These are phyloP conservation scores for Oreochromis tanganicae DNA, from an alignment of 2,113 vertebrate species.

Conservation along the genomic window DNA sequence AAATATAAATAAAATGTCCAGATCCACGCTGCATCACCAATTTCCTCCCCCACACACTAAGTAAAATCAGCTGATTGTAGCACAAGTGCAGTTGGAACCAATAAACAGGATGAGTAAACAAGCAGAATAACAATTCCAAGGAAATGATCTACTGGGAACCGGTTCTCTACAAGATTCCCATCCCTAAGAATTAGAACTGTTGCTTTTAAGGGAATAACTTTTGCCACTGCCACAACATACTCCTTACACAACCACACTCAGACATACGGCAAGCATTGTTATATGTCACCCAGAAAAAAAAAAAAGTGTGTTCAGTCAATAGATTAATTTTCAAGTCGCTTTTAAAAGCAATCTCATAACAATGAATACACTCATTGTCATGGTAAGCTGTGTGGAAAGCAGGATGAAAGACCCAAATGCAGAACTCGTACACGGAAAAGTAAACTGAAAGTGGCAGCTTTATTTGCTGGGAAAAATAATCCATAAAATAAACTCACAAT, in stretches of 20 bases:
- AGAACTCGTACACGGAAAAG: neutral
- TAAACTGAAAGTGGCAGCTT: neutral
- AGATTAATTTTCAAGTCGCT: neutral
- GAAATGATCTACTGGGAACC: neutral
- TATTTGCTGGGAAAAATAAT: neutral
- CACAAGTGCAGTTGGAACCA: neutral
- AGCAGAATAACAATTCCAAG: neutral
- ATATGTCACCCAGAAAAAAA: neutral
- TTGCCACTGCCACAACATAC: neutral
- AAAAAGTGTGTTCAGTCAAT: neutral
- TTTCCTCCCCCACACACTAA: neutral
- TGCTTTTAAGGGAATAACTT: neutral
- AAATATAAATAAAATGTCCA: neutral
- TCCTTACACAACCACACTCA: neutral
- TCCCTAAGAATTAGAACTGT: rapidly evolving
- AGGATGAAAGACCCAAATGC: neutral
- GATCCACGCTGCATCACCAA: neutral
- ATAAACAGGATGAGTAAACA: neutral
- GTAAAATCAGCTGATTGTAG: neutral
- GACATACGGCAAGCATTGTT: neutral
- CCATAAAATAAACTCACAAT: neutral
- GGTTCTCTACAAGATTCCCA: neutral
- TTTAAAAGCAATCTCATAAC: neutral
- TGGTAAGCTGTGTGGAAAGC: neutral
- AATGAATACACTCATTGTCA: neutral